These are phyloP conservation scores for Oopsacas minuta DNA, from an alignment of 37 sponge, comb jelly and placozoan genomes.

Conservation along the genomic window DNA sequence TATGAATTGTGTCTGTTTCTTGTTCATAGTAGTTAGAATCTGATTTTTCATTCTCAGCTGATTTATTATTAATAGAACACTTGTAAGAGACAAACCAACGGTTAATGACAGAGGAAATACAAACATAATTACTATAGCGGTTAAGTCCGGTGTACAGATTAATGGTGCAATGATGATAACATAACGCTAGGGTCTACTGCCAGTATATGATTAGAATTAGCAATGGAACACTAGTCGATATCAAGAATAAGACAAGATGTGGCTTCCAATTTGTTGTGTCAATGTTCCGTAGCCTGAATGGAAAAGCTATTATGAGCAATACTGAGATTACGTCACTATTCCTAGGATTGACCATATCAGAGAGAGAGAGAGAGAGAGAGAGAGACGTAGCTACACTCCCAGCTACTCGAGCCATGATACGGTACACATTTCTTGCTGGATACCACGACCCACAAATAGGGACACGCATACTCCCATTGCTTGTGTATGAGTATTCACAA, in stretches of 20 bases:
- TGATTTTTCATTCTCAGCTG: neutral
- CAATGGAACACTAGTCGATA: neutral
- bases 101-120: neutral
- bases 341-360: no score
- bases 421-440: neutral
- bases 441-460: constrained; percentile 2
- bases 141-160: neutral
- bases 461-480: neutral
- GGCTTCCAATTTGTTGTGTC: neutral
- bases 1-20: neutral
- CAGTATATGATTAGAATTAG: neutral
- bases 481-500: neutral
- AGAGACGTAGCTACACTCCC: neutral
- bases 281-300: neutral
- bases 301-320: neutral
- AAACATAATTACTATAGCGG: neutral
- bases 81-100: neutral
- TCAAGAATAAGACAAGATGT: neutral
- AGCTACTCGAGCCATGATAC: neutral
- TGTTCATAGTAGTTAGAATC: neutral
- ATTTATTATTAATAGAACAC: neutral
- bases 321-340: neutral
- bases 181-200: neutral
- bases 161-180: neutral
- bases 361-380: neutral